Evolutionary conservation across 2,888 invertebrate genomes (phyloP).

Genomic region (Monopis laevigella): DNA sequence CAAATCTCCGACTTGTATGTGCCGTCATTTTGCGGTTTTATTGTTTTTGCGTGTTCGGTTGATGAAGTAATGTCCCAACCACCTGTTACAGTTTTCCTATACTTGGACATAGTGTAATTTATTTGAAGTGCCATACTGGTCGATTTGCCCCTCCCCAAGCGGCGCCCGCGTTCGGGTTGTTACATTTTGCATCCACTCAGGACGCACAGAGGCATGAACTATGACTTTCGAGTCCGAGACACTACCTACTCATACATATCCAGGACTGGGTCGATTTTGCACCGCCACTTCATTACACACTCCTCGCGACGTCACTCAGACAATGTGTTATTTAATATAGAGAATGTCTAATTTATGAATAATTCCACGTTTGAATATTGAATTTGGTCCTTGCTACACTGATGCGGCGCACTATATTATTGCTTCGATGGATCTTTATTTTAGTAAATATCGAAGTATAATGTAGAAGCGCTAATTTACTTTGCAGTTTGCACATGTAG

Average conservation of each 20-base stretch:
- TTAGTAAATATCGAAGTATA: constrained; percentile 30
- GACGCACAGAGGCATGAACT: constrained; percentile 32
- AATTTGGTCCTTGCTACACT: constrained; percentile 8
- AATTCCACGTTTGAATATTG: constrained; percentile 8
- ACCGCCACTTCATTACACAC: constrained; percentile 66
- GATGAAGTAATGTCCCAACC: constrained; percentile 44
- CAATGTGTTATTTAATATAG: constrained; percentile 19
- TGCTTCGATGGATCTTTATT: constrained; percentile 44
- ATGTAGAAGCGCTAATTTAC: constrained; percentile 43
- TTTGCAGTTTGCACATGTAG: constrained; percentile 57
- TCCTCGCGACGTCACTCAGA: constrained; percentile 24
- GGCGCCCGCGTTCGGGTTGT: constrained; percentile 22
- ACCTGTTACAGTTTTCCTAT: constrained; percentile 49
- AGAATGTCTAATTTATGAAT: constrained; percentile 1
- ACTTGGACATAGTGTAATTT: constrained; percentile 42
- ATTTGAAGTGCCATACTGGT: constrained; percentile 66
- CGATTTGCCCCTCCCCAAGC: constrained; percentile 42
- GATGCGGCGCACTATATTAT: constrained; percentile 46
- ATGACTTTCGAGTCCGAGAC: constrained; percentile 39
- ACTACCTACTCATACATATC: constrained; percentile 44
- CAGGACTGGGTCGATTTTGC: constrained; percentile 70
- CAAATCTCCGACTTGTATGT: constrained; percentile 66
- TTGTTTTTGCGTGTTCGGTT: constrained; percentile 64
- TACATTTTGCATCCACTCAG: constrained; percentile 28
- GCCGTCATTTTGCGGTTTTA: constrained; percentile 55